Base-by-base conservation (phyloP, 2,113 vertebrate genomes). In the Hippocampus zosterae region DNA sequence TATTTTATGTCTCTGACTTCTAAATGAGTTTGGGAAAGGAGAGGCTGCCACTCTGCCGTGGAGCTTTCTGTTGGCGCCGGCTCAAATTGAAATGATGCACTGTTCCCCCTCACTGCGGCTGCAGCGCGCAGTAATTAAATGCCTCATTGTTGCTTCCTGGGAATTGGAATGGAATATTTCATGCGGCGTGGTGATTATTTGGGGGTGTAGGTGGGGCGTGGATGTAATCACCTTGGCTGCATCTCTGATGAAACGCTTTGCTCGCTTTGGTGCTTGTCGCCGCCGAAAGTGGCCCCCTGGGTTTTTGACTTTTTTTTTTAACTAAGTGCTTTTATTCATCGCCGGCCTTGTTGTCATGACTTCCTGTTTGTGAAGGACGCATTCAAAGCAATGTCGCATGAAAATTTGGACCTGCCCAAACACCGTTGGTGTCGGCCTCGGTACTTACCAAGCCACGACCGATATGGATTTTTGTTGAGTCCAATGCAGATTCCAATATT, bases 61-160 rank as follows among this genome's bases (percentile, higher is more conserved):
- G 82, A 79, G 89, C 81, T 88, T 88, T 81, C 63, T 81, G 82
- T 75, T 88, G 91, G 88, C 78, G 70, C 77, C 27, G 74, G 76
- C 85, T 90, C 87, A 92, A 90, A 91, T 91, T 88, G 89, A 90
- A 90, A 90, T 84, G 88, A 90, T 87, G 88, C 86, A 85, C 84
- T 86, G 88, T 89, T 91, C 84, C 87, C 86, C 90, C 85, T 89
- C 81, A 79, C 87, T 88, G 88, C 83, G 21, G 86, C 86, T 85
- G 53, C 69, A 80, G 88, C 88, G 79, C 81, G 67, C 82, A 85
- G 87, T 91, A 92, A 92, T 92, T 92, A 92, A 92, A 91, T 84
- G 91, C 88, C 88, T 91, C 86, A 90, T 91, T 91, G 90, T 91
- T 85, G 91, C 88, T 90, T 87, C 88, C 87, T 89, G 90, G 90